Conservation (phyloP, 2,797 vertebrate species). For the Distichodus sexfasciatus region DNA sequence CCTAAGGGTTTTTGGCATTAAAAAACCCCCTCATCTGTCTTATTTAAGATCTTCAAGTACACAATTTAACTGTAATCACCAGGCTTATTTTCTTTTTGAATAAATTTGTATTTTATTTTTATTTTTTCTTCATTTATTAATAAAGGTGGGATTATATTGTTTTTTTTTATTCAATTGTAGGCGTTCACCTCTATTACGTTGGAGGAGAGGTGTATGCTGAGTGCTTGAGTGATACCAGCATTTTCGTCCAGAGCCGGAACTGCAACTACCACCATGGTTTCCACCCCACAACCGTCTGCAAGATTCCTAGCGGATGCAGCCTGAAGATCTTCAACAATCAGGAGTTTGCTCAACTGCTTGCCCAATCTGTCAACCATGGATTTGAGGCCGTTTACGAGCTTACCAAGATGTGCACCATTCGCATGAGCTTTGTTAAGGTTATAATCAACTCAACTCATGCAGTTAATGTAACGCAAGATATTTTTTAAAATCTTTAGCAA, state of each 20-base stretch:
- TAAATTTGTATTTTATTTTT: background rate
- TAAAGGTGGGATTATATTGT: background rate
- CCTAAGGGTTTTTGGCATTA: no score
- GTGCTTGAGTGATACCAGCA: conserved; percentile 89
- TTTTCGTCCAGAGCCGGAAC: conserved; percentile 91
- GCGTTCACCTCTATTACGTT: conserved; percentile 89
- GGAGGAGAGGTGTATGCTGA: conserved; percentile 90
- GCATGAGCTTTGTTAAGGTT: conserved; percentile 94
- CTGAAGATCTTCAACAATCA: conserved; percentile 93
- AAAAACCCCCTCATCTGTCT: no score
- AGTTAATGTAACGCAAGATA: no score
- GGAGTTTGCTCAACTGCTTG: conserved; percentile 88
- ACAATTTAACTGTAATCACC: no score
- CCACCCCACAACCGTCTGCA: conserved; percentile 89
- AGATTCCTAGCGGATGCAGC: conserved; percentile 90
- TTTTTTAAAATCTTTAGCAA: no score
- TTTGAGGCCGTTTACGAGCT: conserved; percentile 91
- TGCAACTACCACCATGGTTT: conserved; percentile 92
- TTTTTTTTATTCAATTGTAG: conserved; percentile 54
- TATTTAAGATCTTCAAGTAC: no score
- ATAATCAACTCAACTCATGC: no score
- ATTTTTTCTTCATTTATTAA: background rate
- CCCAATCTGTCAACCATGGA: conserved; percentile 89
- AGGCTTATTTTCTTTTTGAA: no score
- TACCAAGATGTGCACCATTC: conserved; percentile 93